Evolutionary conservation across 1,140 invertebrate genomes (phyloP), one percentile per base, ranked within the genome.

Genomic region (Psix sp.): DNA sequence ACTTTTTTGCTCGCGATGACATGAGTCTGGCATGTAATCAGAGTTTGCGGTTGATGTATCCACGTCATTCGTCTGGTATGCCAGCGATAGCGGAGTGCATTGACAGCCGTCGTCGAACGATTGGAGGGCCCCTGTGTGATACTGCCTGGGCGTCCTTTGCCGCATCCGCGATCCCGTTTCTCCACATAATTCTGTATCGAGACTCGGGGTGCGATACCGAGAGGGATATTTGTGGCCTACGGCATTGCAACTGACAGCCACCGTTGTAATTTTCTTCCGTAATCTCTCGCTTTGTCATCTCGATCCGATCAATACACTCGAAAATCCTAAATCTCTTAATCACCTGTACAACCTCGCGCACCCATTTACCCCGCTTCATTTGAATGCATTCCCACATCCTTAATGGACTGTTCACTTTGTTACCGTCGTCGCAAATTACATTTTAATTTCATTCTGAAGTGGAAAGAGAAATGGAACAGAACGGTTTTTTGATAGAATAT

Each of bases 51-150:
- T 62, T 42, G 52, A 72, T 65, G 52, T 63, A 57, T 45, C 45
- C 62, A 42, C 51, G 52, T 77, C 57, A 62, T 46, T 52, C 49
- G 35, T 40, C 54, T 51, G 24, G 33, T 16, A 52, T 65, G 20
- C 24, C 35, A 38, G 54, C 54, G 46, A 56, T 56, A 48, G 31
- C 36, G 11, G 43, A 39, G 45, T 38, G 56, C 75, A 79, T 81
- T 78, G 77, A 79, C 77, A 81, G 70, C 74, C 63, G 73, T 82
- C 78, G 78, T 81, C 76, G 74, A 39, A 67, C 71, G 76, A 82
- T 83, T 76, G 80, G 80, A 70, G 77, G 70, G 68, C 49, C 42
- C 67, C 31, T 38, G 51, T 33, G 49, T 9, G 57, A 57, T 66
- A 52, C 60, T 16, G 45, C 21, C 29, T n/a, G n/a, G n/a, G n/a